These are phyloP conservation scores for Cryptoblepharus egeriae DNA, from an alignment of 2,797 vertebrate genomes.

Conservation along the genomic window DNA sequence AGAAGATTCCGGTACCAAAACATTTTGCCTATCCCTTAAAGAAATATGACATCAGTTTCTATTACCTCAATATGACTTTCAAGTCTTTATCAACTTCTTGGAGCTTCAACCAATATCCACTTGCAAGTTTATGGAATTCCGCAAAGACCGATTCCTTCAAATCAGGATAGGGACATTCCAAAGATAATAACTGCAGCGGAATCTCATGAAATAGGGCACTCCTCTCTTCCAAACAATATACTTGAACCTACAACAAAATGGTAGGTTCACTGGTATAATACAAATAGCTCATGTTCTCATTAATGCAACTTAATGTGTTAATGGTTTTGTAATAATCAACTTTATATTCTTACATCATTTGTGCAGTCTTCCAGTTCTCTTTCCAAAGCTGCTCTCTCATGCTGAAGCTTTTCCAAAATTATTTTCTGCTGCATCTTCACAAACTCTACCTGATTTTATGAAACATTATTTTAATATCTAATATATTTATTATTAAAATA, in stretches of 20 bases:
- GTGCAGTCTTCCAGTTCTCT: conserved; percentile 73
- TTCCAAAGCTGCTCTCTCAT: conserved; percentile 79
- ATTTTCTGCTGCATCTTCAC: conserved; percentile 85
- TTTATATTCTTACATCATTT: conserved; percentile 65
- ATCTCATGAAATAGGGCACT: conserved; percentile 61
- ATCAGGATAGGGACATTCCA: conserved; percentile 86
- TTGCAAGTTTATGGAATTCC: conserved; percentile 82
- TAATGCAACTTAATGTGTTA: too few relatives aligned
- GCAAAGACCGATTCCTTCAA: conserved; percentile 81
- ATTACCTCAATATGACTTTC: conserved; percentile 79
- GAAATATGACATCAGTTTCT: rapidly evolving
- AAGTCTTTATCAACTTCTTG: conserved; percentile 76
- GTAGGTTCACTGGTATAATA: conserved; percentile 33
- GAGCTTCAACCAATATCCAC: conserved; percentile 78
- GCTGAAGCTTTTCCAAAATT: conserved; percentile 77
- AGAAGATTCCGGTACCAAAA: not conserved
- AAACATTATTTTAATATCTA: conserved; percentile 54
- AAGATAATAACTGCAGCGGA: conserved; percentile 80
- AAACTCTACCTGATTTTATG: conserved; percentile 79
- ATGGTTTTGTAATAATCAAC: not conserved
- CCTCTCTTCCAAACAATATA: conserved; percentile 65
- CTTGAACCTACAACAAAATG: conserved; percentile 56
- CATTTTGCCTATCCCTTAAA: not conserved
- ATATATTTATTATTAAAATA: too few relatives aligned
- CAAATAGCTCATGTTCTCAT: not conserved